Conservation (phyloP, 2,797 vertebrate species). For the Bucorvus abyssinicus region DNA sequence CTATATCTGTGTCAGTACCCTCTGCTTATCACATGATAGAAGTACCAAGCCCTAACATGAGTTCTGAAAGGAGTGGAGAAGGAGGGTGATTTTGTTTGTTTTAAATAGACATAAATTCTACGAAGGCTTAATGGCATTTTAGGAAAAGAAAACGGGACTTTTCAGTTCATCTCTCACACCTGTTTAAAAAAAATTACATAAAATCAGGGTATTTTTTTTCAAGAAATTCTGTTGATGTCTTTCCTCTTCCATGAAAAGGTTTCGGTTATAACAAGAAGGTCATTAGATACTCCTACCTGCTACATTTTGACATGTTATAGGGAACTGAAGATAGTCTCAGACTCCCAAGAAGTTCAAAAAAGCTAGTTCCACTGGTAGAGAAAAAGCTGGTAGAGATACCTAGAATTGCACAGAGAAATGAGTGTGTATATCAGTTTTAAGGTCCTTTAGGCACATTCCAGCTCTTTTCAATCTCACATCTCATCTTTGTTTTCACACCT, state of each 20-base stretch:
- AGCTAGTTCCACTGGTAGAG: background rate
- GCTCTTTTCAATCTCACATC: background rate
- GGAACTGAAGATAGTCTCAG: background rate
- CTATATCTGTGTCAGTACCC: background rate
- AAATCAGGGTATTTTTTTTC: background rate
- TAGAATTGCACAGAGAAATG: background rate
- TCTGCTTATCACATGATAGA: background rate
- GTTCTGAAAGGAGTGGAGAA: background rate
- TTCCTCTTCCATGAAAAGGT: background rate
- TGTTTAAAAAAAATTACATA: background rate
- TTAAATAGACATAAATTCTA: background rate
- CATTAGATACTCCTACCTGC: background rate
- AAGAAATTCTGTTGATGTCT: background rate
- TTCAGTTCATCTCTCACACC: background rate
- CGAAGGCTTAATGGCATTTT: background rate
- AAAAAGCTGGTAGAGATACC: too few species aligned
- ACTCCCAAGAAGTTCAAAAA: background rate
- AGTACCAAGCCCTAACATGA: background rate
- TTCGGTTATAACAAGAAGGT: background rate
- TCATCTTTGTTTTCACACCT: background rate
- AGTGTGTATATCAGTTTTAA: background rate
- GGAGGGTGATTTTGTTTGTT: background rate
- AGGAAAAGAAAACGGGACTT: background rate
- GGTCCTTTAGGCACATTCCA: background rate
- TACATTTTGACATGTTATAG: background rate